These are phyloP conservation scores for Darevskia nairensis DNA, from an alignment of 2,797 vertebrate genomes.

Conservation along the genomic window DNA sequence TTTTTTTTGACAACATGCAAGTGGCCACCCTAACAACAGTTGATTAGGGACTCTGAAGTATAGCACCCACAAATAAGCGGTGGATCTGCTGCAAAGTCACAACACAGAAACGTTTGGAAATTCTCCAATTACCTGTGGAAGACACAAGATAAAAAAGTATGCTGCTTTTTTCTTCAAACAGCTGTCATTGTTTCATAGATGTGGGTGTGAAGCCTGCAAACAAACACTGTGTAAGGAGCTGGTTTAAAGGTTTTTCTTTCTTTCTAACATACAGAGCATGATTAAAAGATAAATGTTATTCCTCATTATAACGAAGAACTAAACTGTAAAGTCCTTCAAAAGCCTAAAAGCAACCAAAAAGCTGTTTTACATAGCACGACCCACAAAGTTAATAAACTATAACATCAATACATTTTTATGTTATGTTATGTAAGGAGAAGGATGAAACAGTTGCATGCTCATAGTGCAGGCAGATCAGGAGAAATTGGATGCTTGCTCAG, in stretches of 20 bases:
- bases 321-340: not conserved
- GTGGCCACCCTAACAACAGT: not conserved
- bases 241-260: not conserved
- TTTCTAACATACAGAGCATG: not conserved
- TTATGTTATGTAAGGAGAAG: not conserved
- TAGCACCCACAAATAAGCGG: not conserved
- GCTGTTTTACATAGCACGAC: not conserved
- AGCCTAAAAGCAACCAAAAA: not conserved
- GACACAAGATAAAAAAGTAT: not conserved
- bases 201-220: not conserved
- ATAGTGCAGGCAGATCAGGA: not conserved
- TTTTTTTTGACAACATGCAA: not conserved
- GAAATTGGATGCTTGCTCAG: not conserved
- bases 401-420: not conserved
- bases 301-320: not conserved
- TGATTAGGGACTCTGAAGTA: not conserved
- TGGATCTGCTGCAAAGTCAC: not conserved
- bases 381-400: not conserved
- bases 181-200: not conserved
- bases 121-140: not conserved
- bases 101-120: not conserved
- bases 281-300: not conserved
- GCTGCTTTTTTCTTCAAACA: not conserved
- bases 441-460: not conserved
- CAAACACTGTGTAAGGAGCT: not conserved